phyloP scores from a whole-genome alignment of 1,140 invertebrate species.

The Platyscapa corneri region DNA sequence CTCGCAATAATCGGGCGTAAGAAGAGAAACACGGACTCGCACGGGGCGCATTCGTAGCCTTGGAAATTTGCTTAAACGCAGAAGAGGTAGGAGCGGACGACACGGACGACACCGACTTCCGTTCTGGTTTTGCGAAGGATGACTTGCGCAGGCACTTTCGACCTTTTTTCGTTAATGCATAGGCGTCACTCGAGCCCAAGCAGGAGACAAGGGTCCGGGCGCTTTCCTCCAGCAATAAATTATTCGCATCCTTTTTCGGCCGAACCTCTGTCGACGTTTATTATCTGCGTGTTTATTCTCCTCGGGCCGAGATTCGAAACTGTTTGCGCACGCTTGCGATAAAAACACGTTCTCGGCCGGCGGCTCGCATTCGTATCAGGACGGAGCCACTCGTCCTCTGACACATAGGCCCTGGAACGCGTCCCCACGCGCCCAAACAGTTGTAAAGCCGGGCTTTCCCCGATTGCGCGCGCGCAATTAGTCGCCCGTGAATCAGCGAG shows the following conservation, averaged over 20 bases:
- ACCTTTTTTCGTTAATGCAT: background rate
- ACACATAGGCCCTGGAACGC: background rate
- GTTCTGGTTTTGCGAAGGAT: background rate
- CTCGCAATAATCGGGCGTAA: too few species aligned
- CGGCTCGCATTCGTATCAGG: background rate
- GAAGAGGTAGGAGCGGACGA: too few species aligned
- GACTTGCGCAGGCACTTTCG: background rate
- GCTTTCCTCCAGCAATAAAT: constrained; percentile 1
- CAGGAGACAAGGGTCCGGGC: background rate
- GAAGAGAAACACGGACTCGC: too few species aligned
- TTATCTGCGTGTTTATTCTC: background rate
- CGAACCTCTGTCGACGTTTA: background rate
- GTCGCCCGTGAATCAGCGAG: too few species aligned
- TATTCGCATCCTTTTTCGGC: background rate
- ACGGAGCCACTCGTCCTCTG: background rate
- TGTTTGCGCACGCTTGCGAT: background rate
- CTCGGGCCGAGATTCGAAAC: background rate
- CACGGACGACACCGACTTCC: background rate
- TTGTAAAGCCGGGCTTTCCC: too few species aligned
- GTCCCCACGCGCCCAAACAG: too few species aligned
- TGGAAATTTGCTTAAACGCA: too few species aligned
- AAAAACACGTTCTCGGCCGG: background rate
- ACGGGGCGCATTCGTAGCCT: too few species aligned
- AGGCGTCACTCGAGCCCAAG: background rate
- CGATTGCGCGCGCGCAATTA: too few species aligned